Conservation (phyloP, 2,113 vertebrate species). For the Sminthopsis crassicaudata region DNA sequence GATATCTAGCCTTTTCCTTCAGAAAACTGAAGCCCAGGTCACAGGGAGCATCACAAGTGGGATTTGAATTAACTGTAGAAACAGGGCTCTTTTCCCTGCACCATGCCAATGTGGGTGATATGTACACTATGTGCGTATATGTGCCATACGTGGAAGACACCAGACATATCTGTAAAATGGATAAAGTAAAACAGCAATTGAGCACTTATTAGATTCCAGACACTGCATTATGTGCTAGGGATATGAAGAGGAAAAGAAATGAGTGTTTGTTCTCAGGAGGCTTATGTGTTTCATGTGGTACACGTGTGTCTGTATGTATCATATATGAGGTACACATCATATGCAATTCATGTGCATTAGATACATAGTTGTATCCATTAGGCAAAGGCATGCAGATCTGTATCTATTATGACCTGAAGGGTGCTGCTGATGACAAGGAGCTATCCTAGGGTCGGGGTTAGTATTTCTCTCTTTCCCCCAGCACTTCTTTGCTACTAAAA, state of each 20-base stretch:
- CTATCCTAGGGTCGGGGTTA: background rate
- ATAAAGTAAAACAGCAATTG: background rate
- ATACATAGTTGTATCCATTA: background rate
- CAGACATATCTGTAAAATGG: background rate
- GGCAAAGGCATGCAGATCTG: background rate
- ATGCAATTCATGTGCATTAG: background rate
- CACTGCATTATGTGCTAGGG: background rate
- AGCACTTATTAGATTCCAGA: background rate
- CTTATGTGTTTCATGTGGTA: background rate
- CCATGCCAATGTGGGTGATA: background rate
- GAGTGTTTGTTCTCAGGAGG: background rate
- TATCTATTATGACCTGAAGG: background rate
- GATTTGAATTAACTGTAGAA: background rate
- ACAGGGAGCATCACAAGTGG: background rate
- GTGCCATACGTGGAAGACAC: background rate
- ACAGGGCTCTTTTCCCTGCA: background rate
- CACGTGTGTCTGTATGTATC: background rate
- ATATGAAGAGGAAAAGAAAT: background rate
- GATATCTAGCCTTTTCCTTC: background rate
- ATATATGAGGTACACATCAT: background rate
- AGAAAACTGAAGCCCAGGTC: background rate
- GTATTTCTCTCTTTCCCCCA: background rate
- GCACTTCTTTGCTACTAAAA: too few species aligned
- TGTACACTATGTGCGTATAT: background rate
- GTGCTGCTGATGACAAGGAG: background rate